These are phyloP conservation scores for Poicephalus gulielmi DNA, from an alignment of 2,113 vertebrate genomes.

Conservation along the genomic window DNA sequence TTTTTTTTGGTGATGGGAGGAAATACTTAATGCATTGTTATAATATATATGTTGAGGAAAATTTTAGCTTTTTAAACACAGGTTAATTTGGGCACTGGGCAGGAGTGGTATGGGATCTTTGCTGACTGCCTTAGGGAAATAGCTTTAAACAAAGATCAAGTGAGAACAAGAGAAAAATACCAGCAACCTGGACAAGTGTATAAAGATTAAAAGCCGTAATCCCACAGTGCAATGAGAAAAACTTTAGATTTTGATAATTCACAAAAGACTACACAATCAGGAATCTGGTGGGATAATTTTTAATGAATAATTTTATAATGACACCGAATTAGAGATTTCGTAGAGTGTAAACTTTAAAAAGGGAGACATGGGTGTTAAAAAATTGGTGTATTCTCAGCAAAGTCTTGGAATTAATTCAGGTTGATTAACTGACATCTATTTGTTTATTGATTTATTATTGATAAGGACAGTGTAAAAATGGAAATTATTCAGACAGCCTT, in stretches of 20 bases:
- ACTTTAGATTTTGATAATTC: not conserved
- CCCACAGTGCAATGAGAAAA: not conserved
- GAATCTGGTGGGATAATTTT: not conserved
- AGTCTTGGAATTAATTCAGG: not conserved
- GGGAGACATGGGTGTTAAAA: not conserved
- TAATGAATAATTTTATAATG: not conserved
- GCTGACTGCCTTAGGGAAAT: not conserved
- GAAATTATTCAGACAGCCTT: not conserved
- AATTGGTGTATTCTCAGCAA: not conserved
- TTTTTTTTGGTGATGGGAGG: accelerated
- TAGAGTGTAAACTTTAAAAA: not conserved
- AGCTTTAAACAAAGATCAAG: not conserved
- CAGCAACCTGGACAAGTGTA: not conserved
- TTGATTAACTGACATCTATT: not conserved
- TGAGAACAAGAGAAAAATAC: not conserved
- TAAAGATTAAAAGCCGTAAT: not conserved
- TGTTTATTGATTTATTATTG: not conserved
- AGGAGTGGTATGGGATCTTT: not conserved
- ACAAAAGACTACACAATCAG: not conserved
- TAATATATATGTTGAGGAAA: not conserved
- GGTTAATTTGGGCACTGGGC: not conserved
- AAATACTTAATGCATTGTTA: not conserved
- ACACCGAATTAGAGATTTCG: not conserved
- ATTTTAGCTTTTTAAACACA: not conserved
- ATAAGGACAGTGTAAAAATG: not conserved